Percentiles rank a stretch among this genome's conserved stretches.
phyloP scores from a whole-genome alignment of 2,888 invertebrate genomes.

The Erpobdella octoculata region DNA sequence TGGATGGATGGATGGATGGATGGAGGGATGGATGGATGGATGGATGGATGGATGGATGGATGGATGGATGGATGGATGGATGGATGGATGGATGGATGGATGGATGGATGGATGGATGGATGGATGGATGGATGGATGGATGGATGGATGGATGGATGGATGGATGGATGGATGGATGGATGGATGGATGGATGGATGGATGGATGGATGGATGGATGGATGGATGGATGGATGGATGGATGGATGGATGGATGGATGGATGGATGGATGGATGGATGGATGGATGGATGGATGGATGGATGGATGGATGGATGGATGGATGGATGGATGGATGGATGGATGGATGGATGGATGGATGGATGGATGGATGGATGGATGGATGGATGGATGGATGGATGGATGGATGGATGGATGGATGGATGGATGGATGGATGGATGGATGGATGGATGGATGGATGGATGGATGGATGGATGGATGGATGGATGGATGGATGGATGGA shows the following conservation, averaged over 20 bases:
- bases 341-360: conserved; percentile 21
- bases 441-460: conserved; percentile 16
- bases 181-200: conserved; percentile 12
- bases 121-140: too few species aligned
- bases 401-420: conserved; percentile 21
- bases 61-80: too few species aligned
- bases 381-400: conserved; percentile 23
- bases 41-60: too few species aligned
- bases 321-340: conserved; percentile 22
- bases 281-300: conserved; percentile 21
- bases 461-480: conserved; percentile 12
- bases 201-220: conserved; percentile 23
- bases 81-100: too few species aligned
- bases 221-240: conserved; percentile 21
- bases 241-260: conserved; percentile 21
- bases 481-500: conserved; percentile 10
- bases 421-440: conserved; percentile 21
- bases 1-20: too few species aligned
- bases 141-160: too few species aligned
- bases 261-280: conserved; percentile 23
- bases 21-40: too few species aligned
- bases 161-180: conserved; percentile 13
- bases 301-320: conserved; percentile 21
- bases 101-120: too few species aligned
- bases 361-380: conserved; percentile 21